Base-by-base conservation (phyloP, 2,113 vertebrate genomes). In the Phasianus colchicus region DNA sequence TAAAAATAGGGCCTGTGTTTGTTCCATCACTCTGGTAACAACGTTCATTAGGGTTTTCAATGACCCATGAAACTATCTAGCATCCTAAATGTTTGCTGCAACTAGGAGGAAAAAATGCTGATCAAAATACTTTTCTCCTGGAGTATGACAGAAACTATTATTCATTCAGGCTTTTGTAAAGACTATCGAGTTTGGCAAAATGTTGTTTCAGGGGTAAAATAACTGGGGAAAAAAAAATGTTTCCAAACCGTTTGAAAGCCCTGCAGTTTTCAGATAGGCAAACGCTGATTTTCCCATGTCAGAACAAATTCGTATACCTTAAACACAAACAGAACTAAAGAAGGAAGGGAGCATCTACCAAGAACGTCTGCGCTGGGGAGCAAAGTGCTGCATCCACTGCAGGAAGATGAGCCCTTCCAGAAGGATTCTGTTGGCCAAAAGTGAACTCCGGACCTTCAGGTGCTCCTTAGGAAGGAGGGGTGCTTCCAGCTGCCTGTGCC, bases 81-180 rank as follows among this genome's bases (percentile, higher is more conserved):
- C 52, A 78, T 75, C 61, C 1, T 0, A 90, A 95, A 83, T 47
- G 47, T 77, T 86, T 90, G 69, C 63, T 86, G 66, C 27, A 34
- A 40, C 61, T 50, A 48, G 71, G 73, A 86, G 50, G 86, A 86
- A 94, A 96, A 94, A 78, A 4, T 40, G 86, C 93, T 96, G 95
- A 96, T 67, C 57, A 47, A 77, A 92, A 86, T 24, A 47, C 57
- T 90, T 90, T 77, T 64, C 38, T 75, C 34, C 34, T 40, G 11
- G 42, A 94, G 92, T 48, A 32, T 61, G 90, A 90, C 88, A 93
- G 88, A 88, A 90, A 81, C 83, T 71, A 86, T 95, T 78, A 86
- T 27, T 92, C 90, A 94, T 78, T 92, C 83, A 71, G 57, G 38
- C 71, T 83, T 80, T 50, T 57, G 11, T 42, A 86, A 90, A 88